Percentiles rank a stretch among this genome's conserved stretches.
Evolutionary conservation across 2,797 vertebrate species (phyloP).

Genomic region (Arremon brunneinucha): DNA sequence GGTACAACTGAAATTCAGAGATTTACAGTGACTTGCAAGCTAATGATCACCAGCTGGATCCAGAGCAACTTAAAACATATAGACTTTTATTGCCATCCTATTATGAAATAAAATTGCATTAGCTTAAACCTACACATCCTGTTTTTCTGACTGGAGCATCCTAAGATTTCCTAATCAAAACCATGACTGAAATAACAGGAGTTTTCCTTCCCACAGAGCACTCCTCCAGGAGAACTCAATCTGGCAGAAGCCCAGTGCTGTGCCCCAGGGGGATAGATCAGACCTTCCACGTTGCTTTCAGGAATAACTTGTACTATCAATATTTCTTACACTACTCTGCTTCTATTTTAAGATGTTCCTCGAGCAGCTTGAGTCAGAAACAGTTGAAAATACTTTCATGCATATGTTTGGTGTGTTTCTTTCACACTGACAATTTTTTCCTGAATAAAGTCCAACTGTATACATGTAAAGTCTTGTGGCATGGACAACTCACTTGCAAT

Average conservation of each 20-base stretch:
- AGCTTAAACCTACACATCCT: constrained; percentile 30
- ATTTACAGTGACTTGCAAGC: not conserved
- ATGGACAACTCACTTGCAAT: not conserved
- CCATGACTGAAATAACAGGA: not conserved
- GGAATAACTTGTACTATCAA: not conserved
- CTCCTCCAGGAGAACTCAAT: not conserved
- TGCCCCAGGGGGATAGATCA: not conserved
- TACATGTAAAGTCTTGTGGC: not conserved
- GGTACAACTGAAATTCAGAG: not conserved
- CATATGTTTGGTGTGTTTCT: not conserved
- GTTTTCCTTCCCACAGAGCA: not conserved
- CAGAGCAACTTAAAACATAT: not conserved
- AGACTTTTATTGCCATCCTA: not conserved
- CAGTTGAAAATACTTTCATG: not conserved
- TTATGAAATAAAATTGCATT: constrained; percentile 9
- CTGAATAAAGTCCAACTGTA: not conserved
- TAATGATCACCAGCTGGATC: not conserved
- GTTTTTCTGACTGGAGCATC: constrained; percentile 14
- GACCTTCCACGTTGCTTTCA: not conserved
- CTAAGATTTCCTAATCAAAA: constrained; percentile 34
- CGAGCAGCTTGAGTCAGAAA: not conserved
- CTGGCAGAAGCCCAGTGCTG: not conserved
- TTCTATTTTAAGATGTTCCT: not conserved
- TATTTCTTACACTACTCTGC: not conserved
- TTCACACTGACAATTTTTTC: not conserved